phyloP scores from a whole-genome alignment of 2,113 vertebrate species.

The Aegotheles bennettii region DNA sequence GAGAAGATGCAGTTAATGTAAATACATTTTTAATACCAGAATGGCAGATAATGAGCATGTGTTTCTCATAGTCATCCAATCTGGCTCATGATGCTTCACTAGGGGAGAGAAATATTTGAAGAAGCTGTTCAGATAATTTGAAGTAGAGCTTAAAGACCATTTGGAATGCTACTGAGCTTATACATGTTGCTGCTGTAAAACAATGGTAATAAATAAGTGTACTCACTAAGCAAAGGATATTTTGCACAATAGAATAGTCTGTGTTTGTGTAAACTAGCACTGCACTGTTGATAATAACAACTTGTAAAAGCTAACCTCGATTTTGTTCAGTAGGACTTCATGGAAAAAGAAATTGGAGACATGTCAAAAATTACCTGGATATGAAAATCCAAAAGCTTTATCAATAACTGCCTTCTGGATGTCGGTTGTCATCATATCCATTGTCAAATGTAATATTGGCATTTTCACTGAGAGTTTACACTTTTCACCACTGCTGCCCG shows the following conservation, averaged over 20 bases:
- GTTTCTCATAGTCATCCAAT: neutral
- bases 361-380: neutral
- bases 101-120: neutral
- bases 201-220: neutral
- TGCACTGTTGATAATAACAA: neutral
- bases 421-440: neutral
- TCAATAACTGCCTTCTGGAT: neutral
- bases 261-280: neutral
- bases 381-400: neutral
- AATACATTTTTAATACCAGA: neutral
- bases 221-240: neutral
- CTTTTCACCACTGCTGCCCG: neutral
- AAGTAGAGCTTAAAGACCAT: neutral
- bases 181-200: neutral
- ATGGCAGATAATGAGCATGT: neutral
- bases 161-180: neutral
- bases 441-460: neutral
- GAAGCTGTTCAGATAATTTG: neutral
- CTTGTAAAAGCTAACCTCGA: neutral
- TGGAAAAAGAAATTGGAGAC: neutral
- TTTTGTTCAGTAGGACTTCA: neutral
- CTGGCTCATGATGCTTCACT: neutral
- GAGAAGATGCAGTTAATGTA: neutral
- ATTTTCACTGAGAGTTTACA: neutral
- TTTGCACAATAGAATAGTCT: neutral